Conservation (phyloP, 1,140 invertebrate genomes). For the Hestina assimilis region DNA sequence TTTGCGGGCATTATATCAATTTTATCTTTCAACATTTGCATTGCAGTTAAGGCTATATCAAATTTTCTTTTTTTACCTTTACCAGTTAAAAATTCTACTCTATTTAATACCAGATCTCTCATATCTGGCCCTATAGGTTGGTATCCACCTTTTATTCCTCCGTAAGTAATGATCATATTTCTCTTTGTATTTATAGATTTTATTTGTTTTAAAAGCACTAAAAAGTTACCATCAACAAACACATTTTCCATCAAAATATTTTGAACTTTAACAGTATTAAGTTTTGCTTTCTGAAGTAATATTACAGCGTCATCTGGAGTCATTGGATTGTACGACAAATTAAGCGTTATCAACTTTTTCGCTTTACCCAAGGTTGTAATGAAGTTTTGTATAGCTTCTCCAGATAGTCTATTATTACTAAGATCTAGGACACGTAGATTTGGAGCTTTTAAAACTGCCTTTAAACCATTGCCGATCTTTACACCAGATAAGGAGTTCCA, state of each 20-base stretch:
- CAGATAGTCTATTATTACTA: slow-evolving; percentile 50
- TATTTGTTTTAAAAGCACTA: slow-evolving; percentile 32
- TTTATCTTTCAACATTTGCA: slow-evolving; percentile 48
- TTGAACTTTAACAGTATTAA: slow-evolving; percentile 40
- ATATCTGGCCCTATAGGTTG: slow-evolving; percentile 36
- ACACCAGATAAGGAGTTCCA: slow-evolving; percentile 50
- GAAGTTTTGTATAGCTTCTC: slow-evolving; percentile 39
- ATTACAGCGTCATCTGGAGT: slow-evolving; percentile 54
- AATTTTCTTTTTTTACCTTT: slow-evolving; percentile 40
- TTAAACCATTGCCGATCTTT: slow-evolving; percentile 41
- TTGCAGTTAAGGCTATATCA: slow-evolving; percentile 45
- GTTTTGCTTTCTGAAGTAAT: slow-evolving; percentile 44
- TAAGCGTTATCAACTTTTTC: slow-evolving; percentile 54
- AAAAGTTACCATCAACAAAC: slow-evolving; percentile 40
- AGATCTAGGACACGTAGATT: slow-evolving; percentile 47
- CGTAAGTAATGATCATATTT: slow-evolving; percentile 45
- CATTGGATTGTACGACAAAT: slow-evolving; percentile 71
- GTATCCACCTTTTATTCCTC: slow-evolving; percentile 33
- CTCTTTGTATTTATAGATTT: slow-evolving; percentile 37
- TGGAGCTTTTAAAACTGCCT: slow-evolving; percentile 35
- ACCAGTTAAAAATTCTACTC: slow-evolving; percentile 46
- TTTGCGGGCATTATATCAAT: slow-evolving; percentile 36
- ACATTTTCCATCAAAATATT: slow-evolving; percentile 53
- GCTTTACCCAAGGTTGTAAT: slow-evolving; percentile 36
- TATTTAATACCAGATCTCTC: slow-evolving; percentile 49